Evolutionary conservation across 2,888 invertebrate species (phyloP).

Genomic region (Meteorus cinctellus): DNA sequence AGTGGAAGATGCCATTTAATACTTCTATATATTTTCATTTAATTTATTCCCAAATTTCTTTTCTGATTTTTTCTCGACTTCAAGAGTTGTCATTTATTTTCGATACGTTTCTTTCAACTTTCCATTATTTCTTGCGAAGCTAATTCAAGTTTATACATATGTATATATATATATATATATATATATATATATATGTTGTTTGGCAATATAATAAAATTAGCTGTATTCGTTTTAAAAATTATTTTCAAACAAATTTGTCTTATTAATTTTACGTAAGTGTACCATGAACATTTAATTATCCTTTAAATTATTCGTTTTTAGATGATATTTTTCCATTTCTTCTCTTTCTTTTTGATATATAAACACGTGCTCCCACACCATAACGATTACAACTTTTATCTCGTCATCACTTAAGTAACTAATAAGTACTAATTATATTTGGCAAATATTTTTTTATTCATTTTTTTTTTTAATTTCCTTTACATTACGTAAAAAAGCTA

Average conservation of each 20-base stretch:
- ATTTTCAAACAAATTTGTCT: slow-evolving; percentile 33
- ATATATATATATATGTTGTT: slow-evolving; percentile 39
- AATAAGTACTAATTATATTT: slow-evolving; percentile 70
- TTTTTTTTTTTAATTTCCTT: slow-evolving; percentile 55
- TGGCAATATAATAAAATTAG: slow-evolving; percentile 67
- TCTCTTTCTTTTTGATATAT: slow-evolving; percentile 35
- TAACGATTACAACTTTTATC: slow-evolving; percentile 46
- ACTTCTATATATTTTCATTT: slow-evolving; percentile 60
- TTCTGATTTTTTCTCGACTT: slow-evolving; percentile 37
- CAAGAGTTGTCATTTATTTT: neutral
- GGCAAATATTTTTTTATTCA: slow-evolving; percentile 39
- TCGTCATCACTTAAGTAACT: slow-evolving; percentile 57
- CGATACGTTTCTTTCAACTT: slow-evolving; percentile 31
- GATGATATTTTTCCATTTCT: slow-evolving; percentile 36
- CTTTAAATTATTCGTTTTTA: slow-evolving; percentile 31
- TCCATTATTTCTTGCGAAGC: slow-evolving; percentile 44
- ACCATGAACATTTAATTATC: slow-evolving; percentile 22
- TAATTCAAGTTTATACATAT: slow-evolving; percentile 38
- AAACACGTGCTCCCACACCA: slow-evolving; percentile 47
- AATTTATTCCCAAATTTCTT: slow-evolving; percentile 33
- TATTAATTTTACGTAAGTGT: slow-evolving; percentile 29
- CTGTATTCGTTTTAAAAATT: slow-evolving; percentile 53
- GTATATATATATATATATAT: no score
- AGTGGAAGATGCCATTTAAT: slow-evolving; percentile 71
- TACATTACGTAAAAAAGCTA: slow-evolving; percentile 73